Base-by-base conservation (phyloP, 2,888 invertebrate genomes). In the Acrobasis consociella region DNA sequence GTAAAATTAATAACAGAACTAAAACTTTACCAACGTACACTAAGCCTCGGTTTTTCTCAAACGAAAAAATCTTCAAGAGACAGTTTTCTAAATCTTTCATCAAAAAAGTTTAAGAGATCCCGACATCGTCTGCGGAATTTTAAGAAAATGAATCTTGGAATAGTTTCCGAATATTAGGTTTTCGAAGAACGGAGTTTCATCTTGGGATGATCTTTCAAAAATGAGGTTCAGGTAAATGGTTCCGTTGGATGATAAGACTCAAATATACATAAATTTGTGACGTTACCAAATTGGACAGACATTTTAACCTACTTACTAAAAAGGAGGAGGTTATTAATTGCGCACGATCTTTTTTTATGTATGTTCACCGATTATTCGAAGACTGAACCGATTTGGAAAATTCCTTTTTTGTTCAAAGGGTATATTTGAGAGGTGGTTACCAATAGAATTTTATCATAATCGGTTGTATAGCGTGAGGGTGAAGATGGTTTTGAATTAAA, bases 61-160 rank as follows among this genome's bases (percentile, higher is more conserved):
- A 56, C 56, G 22, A 56, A 56, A 55, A 55, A 15, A 52, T 22
- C 42, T 56, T 17, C 22, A 9, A 39, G 9, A 17, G 42, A 55
- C 52, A 61, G 11, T 31, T 49, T 61, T 61, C 46, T 53, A 53
- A 55, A 55, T 55, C 61, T 53, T 61, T 53, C 53, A 53, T 61
- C 46, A 53, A 46, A 60, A 55, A 55, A 56, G 56, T 56, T 56
- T 56, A 9, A 56, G 42, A n/a, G 17, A 56, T 17, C 56, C 17
- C 42, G 56, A 56, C 56, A 56, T 5, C 56, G 42, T 46, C 13
- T 22, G 13, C 22, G 22, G 17, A 17, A 22, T 56, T 56, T 56
- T 22, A 46, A 31, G 13, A 42, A 56, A 56, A 56, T 56, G 55
- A 56, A 56, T 56, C 11, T 42, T 10, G n/a, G 55, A 56, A 56